Evolutionary conservation across 2,113 vertebrate genomes (phyloP).

Genomic region (Lepus americanus): DNA sequence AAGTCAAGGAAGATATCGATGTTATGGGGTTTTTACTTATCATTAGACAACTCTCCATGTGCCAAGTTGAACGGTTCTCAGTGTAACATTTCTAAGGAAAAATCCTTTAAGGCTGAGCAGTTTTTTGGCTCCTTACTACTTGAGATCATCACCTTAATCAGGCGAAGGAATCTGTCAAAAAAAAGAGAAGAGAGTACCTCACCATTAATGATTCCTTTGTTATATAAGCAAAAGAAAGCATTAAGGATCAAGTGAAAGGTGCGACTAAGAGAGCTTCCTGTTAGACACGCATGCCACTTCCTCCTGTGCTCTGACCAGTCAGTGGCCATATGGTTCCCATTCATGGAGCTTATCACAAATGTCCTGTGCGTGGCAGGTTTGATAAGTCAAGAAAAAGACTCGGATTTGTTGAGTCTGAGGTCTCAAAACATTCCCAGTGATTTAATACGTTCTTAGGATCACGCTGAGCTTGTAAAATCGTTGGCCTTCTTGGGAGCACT

Average conservation of each 20-base stretch:
- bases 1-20: constrained; percentile 48
- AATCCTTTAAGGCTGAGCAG: neutral
- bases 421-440: constrained; percentile 2
- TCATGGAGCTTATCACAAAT: constrained; percentile 71
- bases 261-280: neutral
- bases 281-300: neutral
- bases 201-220: constrained; percentile 41
- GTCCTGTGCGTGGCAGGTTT: constrained; percentile 75
- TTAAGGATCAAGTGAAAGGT: constrained; percentile 16
- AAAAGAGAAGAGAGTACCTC: neutral
- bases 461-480: constrained; percentile 50
- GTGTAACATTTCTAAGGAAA: constrained; percentile 65
- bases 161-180: constrained; percentile 26
- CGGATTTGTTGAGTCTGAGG: constrained; percentile 42
- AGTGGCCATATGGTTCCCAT: constrained; percentile 74
- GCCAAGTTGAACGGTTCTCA: constrained; percentile 57
- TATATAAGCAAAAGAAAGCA: constrained; percentile 22
- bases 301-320: neutral
- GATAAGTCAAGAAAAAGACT: constrained; percentile 66
- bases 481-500: neutral
- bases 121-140: constrained; percentile 60
- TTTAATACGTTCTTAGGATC: constrained; percentile 57
- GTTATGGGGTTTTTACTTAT: constrained; percentile 69
- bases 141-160: constrained; percentile 63
- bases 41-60: constrained; percentile 54